phyloP scores from a whole-genome alignment of 2,113 vertebrate species.

The Spermophilus dauricus region DNA sequence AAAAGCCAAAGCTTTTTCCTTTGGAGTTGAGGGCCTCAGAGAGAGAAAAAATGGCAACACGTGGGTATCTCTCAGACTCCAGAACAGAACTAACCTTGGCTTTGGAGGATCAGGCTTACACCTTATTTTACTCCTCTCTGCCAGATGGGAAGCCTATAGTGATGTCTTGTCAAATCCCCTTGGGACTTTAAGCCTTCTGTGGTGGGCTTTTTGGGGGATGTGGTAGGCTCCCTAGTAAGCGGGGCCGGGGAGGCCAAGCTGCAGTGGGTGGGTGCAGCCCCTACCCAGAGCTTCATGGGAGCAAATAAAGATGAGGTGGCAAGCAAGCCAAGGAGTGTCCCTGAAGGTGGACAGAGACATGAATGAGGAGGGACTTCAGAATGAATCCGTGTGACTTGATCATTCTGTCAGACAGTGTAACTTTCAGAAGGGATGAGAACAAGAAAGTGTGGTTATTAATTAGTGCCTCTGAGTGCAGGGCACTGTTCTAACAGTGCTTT shows the following conservation, averaged over 20 bases:
- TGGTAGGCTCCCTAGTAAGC: background rate
- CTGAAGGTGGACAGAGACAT: background rate
- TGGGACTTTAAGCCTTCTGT: background rate
- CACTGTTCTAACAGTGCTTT: background rate
- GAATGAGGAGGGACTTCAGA: background rate
- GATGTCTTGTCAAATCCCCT: background rate
- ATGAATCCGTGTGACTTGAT: background rate
- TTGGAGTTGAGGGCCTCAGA: background rate
- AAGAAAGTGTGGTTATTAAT: background rate
- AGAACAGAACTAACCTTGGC: background rate
- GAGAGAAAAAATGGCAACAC: background rate
- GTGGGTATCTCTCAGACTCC: background rate
- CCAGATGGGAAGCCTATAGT: background rate
- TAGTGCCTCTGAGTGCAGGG: background rate
- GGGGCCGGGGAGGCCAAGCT: background rate
- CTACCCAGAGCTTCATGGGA: background rate
- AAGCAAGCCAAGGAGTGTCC: no score
- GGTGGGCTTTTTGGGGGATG: background rate
- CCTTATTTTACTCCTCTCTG: background rate
- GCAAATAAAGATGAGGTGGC: background rate
- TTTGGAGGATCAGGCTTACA: background rate
- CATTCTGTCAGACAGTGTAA: no score
- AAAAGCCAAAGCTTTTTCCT: background rate
- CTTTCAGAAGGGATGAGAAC: background rate
- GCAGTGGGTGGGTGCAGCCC: background rate